Evolutionary conservation across 1,140 invertebrate genomes (phyloP).

Genomic region (Steinernema feltiae): DNA sequence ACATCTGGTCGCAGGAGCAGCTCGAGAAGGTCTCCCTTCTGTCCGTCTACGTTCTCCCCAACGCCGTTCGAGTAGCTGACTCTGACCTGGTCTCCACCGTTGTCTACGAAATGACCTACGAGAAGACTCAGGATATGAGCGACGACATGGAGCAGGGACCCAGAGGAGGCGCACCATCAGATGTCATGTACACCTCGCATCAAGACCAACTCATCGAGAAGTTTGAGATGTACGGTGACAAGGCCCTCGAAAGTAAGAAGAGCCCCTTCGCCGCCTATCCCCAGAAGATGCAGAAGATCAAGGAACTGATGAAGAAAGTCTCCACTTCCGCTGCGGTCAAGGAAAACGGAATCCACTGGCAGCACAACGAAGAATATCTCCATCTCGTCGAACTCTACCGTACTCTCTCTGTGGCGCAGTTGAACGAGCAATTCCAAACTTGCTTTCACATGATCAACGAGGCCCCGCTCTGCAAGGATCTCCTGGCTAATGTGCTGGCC

Average conservation of each 20-base stretch:
- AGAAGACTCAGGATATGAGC: not conserved
- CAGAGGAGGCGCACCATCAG: not conserved
- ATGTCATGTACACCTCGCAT: not conserved
- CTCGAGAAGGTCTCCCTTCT: not conserved
- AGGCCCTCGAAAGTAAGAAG: constrained; percentile 34
- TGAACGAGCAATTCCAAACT: constrained; percentile 34
- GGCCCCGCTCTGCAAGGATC: constrained; percentile 18
- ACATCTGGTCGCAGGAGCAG: not conserved
- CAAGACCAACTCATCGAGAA: not conserved
- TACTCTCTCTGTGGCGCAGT: constrained; percentile 39
- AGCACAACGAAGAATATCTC: constrained; percentile 30
- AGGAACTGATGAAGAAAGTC: constrained; percentile 25
- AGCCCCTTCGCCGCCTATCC: constrained; percentile 22
- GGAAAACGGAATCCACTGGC: constrained; percentile 19
- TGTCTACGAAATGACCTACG: not conserved
- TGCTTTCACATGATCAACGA: constrained; percentile 19
- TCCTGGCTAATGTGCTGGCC: constrained; percentile 43
- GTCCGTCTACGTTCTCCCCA: not conserved
- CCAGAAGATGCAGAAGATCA: constrained; percentile 26
- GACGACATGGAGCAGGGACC: not conserved
- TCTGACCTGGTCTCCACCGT: not conserved
- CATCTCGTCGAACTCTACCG: constrained; percentile 44
- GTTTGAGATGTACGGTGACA: constrained; percentile 16
- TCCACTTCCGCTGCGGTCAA: constrained; percentile 15
- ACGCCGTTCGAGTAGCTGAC: not conserved